phyloP scores from a whole-genome alignment of 2,797 vertebrate species.

The Protonibea diacanthus region DNA sequence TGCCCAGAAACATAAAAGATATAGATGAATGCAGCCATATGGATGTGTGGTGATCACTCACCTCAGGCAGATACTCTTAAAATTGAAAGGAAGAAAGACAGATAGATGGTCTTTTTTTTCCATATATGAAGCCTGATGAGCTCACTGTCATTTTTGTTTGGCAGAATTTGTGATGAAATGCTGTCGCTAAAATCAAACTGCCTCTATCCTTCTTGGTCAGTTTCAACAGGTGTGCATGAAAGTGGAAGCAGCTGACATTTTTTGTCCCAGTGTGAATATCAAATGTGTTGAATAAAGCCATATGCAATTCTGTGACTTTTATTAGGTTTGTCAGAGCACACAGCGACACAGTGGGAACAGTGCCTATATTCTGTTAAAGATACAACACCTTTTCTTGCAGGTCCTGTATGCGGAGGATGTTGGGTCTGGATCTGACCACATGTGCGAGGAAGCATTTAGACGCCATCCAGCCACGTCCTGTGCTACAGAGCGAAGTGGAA shows the following conservation, averaged over 20 bases:
- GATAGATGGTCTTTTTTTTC: conserved; percentile 41
- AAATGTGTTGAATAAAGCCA: conserved; percentile 54
- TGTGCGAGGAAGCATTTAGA: conserved; percentile 41
- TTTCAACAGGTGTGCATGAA: conserved; percentile 59
- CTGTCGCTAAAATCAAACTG: conserved; percentile 15
- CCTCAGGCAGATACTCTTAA: conserved; percentile 43
- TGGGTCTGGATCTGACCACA: conserved; percentile 12
- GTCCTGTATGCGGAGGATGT: conserved; percentile 24
- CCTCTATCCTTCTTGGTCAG: conserved; percentile 24
- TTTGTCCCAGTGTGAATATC: conserved; percentile 42
- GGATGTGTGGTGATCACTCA: conserved; percentile 61
- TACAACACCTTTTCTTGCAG: conserved; percentile 62
- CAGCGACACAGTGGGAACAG: conserved; percentile 38
- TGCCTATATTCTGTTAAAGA: conserved; percentile 47
- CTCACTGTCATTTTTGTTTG: conserved; percentile 33
- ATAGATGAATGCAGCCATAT: conserved; percentile 66
- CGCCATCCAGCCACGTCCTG: conserved; percentile 33
- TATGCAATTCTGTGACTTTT: conserved; percentile 52
- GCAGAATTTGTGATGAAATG: conserved; percentile 16
- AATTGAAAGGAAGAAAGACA: conserved; percentile 43
- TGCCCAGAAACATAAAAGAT: conserved; percentile 69
- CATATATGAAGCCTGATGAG: conserved; percentile 37
- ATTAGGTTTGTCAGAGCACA: conserved; percentile 65
- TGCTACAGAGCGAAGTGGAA: conserved; percentile 34
- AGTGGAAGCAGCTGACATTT: conserved; percentile 48